Conservation (phyloP, 53 echinoderm and acorn worm genomes). For the Holothuria leucospilota region DNA sequence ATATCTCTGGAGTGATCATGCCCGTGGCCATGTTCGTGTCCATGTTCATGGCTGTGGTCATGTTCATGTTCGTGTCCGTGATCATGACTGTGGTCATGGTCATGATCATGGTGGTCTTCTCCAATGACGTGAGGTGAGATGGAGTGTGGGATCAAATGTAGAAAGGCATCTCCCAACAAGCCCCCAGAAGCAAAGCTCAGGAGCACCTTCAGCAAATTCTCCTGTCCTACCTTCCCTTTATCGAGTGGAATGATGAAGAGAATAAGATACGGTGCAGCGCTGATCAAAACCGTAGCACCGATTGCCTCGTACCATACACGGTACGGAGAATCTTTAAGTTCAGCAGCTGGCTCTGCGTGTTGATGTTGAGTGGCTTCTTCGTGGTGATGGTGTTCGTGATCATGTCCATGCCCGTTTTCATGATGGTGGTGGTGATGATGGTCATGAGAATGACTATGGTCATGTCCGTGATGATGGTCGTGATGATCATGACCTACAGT, state of each 20-base stretch:
- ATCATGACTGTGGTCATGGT: constrained; percentile 56
- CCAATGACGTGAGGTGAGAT: constrained; percentile 87
- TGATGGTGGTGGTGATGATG: not conserved
- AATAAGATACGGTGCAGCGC: constrained; percentile 93
- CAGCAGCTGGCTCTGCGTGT: constrained; percentile 11
- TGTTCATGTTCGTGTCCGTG: constrained; percentile 68
- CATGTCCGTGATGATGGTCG: constrained; percentile 34
- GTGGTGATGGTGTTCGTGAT: not conserved
- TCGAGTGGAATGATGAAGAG: constrained; percentile 93
- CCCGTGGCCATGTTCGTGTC: constrained; percentile 48
- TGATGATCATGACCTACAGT: constrained; percentile 20
- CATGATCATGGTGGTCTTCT: constrained; percentile 57
- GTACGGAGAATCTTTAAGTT: not conserved
- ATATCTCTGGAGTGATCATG: constrained; percentile 65
- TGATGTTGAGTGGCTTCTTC: not conserved
- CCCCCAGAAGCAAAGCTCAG: constrained; percentile 96
- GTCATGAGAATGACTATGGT: constrained; percentile 39
- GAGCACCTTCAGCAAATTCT: constrained; percentile 79
- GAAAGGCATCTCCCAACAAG: constrained; percentile 90
- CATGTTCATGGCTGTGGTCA: constrained; percentile 70
- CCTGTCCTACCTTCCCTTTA: constrained; percentile 80
- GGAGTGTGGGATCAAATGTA: constrained; percentile 94
- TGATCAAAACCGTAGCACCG: constrained; percentile 91
- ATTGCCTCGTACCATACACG: constrained; percentile 87
- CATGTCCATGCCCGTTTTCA: not conserved